Percentiles rank a stretch among this genome's conserved stretches.
Evolutionary conservation across 2,888 invertebrate genomes (phyloP).

Genomic region (Pollenia griseotomentosa): DNA sequence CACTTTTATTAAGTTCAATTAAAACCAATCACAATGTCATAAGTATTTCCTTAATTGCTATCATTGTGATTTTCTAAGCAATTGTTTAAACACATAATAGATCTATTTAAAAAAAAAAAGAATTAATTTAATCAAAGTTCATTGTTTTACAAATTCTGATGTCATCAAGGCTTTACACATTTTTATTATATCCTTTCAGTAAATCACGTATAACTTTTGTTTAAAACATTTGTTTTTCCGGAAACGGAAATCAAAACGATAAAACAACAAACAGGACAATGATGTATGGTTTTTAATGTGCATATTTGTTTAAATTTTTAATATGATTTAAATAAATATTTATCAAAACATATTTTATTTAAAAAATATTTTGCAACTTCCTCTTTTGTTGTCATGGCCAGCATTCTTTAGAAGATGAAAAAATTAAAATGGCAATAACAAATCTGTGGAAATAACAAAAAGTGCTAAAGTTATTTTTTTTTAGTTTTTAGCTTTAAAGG

Average conservation of each 20-base stretch:
- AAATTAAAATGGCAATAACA: too few species aligned
- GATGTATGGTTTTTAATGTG: conserved; percentile 9
- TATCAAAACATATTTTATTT: conserved; percentile 8
- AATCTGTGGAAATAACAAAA: too few species aligned
- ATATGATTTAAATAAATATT: conserved; percentile 1
- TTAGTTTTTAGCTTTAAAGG: background rate
- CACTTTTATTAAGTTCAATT: too few species aligned
- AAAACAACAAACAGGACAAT: conserved; percentile 58
- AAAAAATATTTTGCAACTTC: conserved; percentile 13
- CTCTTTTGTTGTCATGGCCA: background rate
- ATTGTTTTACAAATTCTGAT: conserved; percentile 24
- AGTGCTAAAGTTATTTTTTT: background rate
- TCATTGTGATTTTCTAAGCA: too few species aligned
- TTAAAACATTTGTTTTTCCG: conserved; percentile 61
- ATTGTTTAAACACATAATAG: too few species aligned
- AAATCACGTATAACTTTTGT: conserved; percentile 63
- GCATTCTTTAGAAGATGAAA: background rate
- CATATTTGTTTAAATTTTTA: conserved; percentile 5
- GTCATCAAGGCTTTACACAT: conserved; percentile 31
- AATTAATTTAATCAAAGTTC: background rate
- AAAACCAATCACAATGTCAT: too few species aligned
- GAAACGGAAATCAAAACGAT: conserved; percentile 67
- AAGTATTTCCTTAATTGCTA: too few species aligned
- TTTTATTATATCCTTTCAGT: conserved; percentile 57
- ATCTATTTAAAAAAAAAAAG: background rate